Conservation (phyloP, 2,888 invertebrate genomes). For the Glaucopsyche alexis region DNA sequence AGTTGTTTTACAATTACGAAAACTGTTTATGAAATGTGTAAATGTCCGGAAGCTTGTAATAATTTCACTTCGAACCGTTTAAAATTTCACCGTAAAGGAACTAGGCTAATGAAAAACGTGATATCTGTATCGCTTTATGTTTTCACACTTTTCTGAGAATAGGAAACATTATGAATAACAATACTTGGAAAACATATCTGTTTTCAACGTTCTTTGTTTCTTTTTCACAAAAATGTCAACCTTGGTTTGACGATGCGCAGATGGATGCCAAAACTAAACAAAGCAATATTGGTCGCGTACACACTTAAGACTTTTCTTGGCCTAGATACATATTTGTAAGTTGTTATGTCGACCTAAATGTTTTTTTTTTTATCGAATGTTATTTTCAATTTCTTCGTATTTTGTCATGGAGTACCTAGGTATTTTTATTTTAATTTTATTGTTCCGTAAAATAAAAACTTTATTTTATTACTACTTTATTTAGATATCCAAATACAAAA, state of each 20-base stretch:
- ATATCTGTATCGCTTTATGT: background rate
- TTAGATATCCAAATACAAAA: background rate
- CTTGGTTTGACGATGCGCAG: constrained; percentile 30
- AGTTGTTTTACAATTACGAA: no score
- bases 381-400: constrained; percentile 13
- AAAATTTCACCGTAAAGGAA: no score
- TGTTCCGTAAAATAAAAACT: background rate
- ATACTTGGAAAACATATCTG: constrained; percentile 23
- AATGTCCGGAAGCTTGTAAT: no score
- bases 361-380: no score
- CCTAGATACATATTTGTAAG: constrained; percentile 43
- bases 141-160: background rate
- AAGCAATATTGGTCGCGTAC: constrained; percentile 47
- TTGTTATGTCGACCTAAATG: constrained; percentile 37
- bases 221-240: constrained; percentile 16
- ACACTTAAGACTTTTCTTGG: constrained; percentile 45
- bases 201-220: constrained; percentile 7
- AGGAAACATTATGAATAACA: background rate
- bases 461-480: background rate
- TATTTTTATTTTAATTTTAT: background rate
- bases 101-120: background rate
- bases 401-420: background rate
- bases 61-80: no score
- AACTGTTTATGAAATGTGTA: no score
- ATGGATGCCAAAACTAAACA: constrained; percentile 59